Evolutionary conservation across 2,888 invertebrate genomes (phyloP).

Genomic region (Orthonevra nobilis): DNA sequence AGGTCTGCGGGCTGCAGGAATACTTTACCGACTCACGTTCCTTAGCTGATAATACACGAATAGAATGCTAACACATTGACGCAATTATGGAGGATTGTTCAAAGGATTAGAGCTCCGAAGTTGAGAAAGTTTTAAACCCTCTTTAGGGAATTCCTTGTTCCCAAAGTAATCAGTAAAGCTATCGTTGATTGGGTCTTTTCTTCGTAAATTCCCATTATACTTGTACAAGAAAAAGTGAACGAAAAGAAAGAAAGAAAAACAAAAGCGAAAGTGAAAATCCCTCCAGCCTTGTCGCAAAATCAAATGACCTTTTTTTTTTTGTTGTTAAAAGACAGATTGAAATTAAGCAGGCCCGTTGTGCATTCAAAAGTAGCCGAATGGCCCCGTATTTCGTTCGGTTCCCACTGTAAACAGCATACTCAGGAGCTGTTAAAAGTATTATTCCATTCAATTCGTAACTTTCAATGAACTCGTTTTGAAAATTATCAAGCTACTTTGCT

Average conservation of each 20-base stretch:
- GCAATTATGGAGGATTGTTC: constrained; percentile 32
- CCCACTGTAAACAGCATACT: no score
- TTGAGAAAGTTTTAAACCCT: background rate
- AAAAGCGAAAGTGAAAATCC: constrained; percentile 24
- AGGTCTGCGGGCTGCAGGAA: no score
- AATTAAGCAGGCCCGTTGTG: no score
- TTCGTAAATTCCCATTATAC: background rate
- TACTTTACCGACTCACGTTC: no score
- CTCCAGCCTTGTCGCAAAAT: constrained; percentile 34
- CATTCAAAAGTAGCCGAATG: no score
- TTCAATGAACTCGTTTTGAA: constrained; percentile 35
- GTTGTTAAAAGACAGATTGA: no score
- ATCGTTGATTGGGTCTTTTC: constrained; percentile 35
- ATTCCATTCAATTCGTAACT: no score
- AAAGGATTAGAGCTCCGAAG: constrained; percentile 31
- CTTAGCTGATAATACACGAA: no score
- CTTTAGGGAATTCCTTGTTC: constrained; percentile 14
- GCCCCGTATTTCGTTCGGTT: background rate
- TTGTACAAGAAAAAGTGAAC: background rate
- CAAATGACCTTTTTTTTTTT: constrained; percentile 7
- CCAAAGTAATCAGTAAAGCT: constrained; percentile 42
- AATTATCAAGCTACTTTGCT: constrained; percentile 43
- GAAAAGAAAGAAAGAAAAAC: constrained; percentile 7
- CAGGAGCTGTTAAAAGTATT: background rate
- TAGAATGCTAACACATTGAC: constrained; percentile 17